These are phyloP conservation scores for Neofelis nebulosa DNA, from an alignment of 2,113 vertebrate species.

Conservation along the genomic window DNA sequence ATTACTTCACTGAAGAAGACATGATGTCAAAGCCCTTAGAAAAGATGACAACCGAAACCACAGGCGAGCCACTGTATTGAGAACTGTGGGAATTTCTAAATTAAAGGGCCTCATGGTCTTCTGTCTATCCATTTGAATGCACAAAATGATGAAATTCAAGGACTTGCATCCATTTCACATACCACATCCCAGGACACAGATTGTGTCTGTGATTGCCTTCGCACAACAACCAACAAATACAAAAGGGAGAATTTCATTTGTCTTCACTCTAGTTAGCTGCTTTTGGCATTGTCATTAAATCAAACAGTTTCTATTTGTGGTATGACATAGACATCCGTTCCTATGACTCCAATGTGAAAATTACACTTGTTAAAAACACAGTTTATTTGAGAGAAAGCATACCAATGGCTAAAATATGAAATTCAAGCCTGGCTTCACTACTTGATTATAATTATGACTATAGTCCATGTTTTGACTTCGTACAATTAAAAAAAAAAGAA, in stretches of 20 bases:
- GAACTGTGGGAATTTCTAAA: background rate
- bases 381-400: conserved; percentile 45
- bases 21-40: background rate
- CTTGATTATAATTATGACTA: conserved; percentile 50
- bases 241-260: background rate
- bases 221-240: background rate
- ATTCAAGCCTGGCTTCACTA: conserved; percentile 45
- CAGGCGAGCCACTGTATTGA: background rate
- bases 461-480: conserved; percentile 11
- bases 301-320: background rate
- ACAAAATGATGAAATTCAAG: conserved; percentile 17
- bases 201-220: background rate
- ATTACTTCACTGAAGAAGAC: background rate
- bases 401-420: conserved; percentile 30
- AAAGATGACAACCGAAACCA: background rate
- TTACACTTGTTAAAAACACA: conserved; percentile 36
- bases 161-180: background rate
- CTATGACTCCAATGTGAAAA: conserved; percentile 41
- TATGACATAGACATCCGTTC: conserved; percentile 13
- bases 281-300: background rate
- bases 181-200: background rate
- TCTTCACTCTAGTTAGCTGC: background rate
- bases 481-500: conserved; percentile 53
- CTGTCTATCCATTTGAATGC: background rate
- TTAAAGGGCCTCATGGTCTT: background rate